These are phyloP conservation scores for Schizaphis graminum DNA, from an alignment of 2,888 invertebrate genomes.

Conservation along the genomic window DNA sequence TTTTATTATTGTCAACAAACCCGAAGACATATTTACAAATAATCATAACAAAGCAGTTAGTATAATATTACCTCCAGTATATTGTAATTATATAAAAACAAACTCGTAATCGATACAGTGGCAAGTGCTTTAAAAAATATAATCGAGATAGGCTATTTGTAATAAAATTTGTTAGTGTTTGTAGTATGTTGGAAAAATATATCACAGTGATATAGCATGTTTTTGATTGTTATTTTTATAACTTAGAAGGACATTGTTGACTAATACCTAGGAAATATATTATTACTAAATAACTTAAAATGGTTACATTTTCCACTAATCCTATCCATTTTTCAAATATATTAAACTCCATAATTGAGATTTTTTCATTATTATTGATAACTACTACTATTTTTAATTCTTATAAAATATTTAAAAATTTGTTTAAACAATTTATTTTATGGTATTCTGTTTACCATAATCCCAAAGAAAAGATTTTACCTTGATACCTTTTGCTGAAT, in stretches of 20 bases:
- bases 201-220: background rate
- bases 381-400: background rate
- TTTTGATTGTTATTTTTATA: background rate
- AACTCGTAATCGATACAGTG: background rate
- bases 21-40: conserved; percentile 82
- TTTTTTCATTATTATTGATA: background rate
- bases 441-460: background rate
- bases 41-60: conserved; percentile 74
- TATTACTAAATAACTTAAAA: too few relatives aligned
- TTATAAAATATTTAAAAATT: background rate
- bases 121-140: background rate
- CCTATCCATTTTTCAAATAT: background rate
- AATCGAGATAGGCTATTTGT: background rate
- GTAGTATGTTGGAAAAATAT: background rate
- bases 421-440: background rate
- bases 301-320: background rate
- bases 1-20: conserved; percentile 81
- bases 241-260: background rate
- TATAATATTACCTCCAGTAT: background rate
- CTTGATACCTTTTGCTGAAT: too few relatives aligned
- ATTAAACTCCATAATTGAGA: background rate
- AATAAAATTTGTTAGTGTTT: background rate
- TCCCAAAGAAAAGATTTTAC: too few relatives aligned
- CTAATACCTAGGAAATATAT: background rate
- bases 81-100: background rate